A percentile compares a stretch with the other conserved stretches of the same genome.
Evolutionary conservation across 2,113 vertebrate genomes (phyloP).

Genomic region (Copsychus sechellarum): DNA sequence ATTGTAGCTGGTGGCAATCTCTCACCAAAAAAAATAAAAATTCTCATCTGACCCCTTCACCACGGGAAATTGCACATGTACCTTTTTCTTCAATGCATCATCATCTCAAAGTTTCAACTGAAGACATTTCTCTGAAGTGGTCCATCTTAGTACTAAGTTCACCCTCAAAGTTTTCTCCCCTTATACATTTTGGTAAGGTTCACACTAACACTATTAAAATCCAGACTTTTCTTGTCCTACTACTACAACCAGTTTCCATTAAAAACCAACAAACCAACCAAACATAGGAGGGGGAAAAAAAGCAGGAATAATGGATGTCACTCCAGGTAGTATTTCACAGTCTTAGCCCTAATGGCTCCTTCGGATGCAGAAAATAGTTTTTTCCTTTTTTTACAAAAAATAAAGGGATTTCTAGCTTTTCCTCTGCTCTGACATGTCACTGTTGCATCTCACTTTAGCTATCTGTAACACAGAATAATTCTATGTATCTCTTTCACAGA

Average conservation of each 20-base stretch:
- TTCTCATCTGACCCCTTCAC: not conserved
- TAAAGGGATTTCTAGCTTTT: not conserved
- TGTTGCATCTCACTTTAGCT: not conserved
- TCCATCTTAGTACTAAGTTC: not conserved
- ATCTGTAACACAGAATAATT: not conserved
- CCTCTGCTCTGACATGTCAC: not conserved
- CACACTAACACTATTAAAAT: not conserved
- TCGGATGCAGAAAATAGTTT: not conserved
- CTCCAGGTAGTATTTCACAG: not conserved
- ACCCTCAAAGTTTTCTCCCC: not conserved
- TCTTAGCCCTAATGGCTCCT: not conserved
- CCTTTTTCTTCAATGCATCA: not conserved
- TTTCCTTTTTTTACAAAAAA: not conserved
- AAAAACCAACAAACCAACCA: not conserved
- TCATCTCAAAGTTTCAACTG: not conserved
- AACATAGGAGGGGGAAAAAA: too few relatives aligned
- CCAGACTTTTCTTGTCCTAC: not conserved
- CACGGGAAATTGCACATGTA: not conserved
- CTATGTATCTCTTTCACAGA: not conserved
- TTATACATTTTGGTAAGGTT: not conserved
- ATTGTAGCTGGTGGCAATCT: not conserved
- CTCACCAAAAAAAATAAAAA: not conserved
- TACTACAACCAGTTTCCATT: not conserved
- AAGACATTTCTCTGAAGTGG: not conserved
- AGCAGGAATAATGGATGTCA: not conserved